Conservation (phyloP, 2,113 vertebrate species). For the Cynocephalus volans region DNA sequence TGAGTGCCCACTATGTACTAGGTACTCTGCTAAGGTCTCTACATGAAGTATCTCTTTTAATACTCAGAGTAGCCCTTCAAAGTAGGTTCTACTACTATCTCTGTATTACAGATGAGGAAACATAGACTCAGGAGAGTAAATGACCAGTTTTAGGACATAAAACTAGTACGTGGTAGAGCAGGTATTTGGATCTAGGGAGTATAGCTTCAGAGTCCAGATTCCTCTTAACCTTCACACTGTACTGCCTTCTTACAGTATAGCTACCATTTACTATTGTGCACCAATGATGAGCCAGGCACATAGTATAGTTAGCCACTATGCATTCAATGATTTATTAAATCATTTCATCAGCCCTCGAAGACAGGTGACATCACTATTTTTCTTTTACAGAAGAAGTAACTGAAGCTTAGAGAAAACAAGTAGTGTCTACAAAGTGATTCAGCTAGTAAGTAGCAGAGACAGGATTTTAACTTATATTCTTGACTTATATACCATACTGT, state of each 20-base stretch:
- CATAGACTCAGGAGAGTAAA: not conserved
- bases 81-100: not conserved
- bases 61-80: conserved; percentile 5
- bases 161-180: not conserved
- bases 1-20: not conserved
- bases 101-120: not conserved
- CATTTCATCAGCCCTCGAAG: not conserved
- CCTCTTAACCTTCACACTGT: not conserved
- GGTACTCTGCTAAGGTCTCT: not conserved
- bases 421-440: not conserved
- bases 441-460: not conserved
- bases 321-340: not conserved
- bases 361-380: not conserved
- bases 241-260: not conserved
- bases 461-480: not conserved
- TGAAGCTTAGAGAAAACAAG: conserved; percentile 5
- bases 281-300: not conserved
- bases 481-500: not conserved
- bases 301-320: not conserved
- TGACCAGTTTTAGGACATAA: not conserved
- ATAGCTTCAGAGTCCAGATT: not conserved
- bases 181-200: not conserved
- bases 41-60: not conserved
- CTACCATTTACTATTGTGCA: not conserved
- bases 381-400: conserved; percentile 18